Percentiles rank a stretch among this genome's conserved stretches.
Evolutionary conservation across 2,888 invertebrate species (phyloP).

Genomic region (Diarsia rubi): DNA sequence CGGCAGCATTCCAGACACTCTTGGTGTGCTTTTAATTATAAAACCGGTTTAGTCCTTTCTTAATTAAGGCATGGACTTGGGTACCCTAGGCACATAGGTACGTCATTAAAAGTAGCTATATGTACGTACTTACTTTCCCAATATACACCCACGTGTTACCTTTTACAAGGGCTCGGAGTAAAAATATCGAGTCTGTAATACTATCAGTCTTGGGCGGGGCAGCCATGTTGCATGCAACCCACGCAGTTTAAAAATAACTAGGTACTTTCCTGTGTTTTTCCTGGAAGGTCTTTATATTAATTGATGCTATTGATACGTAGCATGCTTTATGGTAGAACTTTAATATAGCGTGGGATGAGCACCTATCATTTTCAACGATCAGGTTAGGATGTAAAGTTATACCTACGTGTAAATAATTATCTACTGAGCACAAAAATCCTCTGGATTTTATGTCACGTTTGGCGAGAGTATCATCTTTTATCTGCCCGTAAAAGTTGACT

Average conservation of each 20-base stretch:
- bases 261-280: background rate
- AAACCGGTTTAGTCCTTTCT: conserved; percentile 25
- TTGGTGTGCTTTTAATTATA: conserved; percentile 53
- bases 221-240: conserved; percentile 23
- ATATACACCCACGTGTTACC: conserved; percentile 2
- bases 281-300: conserved; percentile 20
- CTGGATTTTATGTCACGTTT: background rate
- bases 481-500: conserved; percentile 17
- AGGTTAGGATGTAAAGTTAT: background rate
- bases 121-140: background rate
- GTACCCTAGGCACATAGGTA: background rate
- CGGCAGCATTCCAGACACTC: conserved; percentile 40
- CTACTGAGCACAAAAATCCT: background rate
- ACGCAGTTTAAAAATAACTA: conserved; percentile 38
- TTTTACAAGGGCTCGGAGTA: conserved; percentile 10
- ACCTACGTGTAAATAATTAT: conserved; percentile 3
- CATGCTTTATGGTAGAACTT: background rate
- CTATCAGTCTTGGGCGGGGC: conserved; percentile 12
- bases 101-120: conserved; percentile 8
- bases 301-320: conserved; percentile 14
- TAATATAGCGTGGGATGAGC: background rate
- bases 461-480: conserved; percentile 29
- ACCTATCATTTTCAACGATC: conserved; percentile 11
- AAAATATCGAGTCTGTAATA: conserved; percentile 32
- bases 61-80: conserved; percentile 37